Base-by-base conservation (phyloP, 2,888 invertebrate genomes). In the Zaprionus lineosus region DNA sequence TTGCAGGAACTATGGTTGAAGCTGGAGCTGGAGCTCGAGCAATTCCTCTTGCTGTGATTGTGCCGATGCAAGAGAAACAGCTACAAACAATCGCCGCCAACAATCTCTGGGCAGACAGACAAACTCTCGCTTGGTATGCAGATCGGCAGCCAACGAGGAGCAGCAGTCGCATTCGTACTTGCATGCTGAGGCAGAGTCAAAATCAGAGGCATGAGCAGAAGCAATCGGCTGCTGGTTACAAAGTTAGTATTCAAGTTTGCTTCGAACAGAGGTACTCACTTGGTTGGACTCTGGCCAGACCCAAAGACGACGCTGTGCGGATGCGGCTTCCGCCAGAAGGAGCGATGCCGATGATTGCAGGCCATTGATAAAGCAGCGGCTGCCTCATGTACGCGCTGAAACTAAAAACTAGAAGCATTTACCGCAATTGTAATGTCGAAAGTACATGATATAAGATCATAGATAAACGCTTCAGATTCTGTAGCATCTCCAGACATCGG, bases 341-440 rank as follows among this genome's bases (percentile, higher is more conserved):
- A 60, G 39, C 65, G 73, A 70, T 72, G 77, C 57, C 67, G 70
- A 76, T 87, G 84, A 84, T 84, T 75, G 86, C 70, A 75, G 76
- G 68, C 71, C 78, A 78, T 84, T 84, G 84, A 84, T 84, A 87
- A 84, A 74, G 71, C 59, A 39, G 79, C 47, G 61, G 76, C 87
- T 83, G 86, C 73, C 84, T 72, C 81, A 59, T 81, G 85, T 87
- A 86, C 87, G 88, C 88, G 88, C 83, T 86, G 88, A 87, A 88
- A 88, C 87, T 87, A 86, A 89, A 89, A 86, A 89, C 89, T 89
- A 87, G 89, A 88, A 89, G 89, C 89, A 88, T 89, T 88, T 88
- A 88, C 88, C 88, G 87, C 88, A 88, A 89, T 89, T 89, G 90
- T 89, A 88, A 89, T 88, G 89, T 89, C 89, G 88, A 86, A 88